phyloP scores from a whole-genome alignment of 2,113 vertebrate species.

The Toxotes chatareus region DNA sequence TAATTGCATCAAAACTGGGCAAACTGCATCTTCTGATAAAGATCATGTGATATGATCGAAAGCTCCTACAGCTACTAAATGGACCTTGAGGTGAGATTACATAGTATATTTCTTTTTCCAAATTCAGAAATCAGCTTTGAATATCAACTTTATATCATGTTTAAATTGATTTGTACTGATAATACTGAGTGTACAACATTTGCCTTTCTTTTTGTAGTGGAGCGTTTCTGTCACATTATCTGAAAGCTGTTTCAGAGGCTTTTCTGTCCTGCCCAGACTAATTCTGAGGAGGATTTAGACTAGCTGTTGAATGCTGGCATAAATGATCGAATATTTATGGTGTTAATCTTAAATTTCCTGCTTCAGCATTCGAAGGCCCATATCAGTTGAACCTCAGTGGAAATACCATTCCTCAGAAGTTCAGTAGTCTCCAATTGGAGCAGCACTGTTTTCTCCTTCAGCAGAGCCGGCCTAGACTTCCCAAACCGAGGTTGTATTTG shows the following conservation, averaged over 20 bases:
- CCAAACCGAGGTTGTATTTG: conserved; percentile 64
- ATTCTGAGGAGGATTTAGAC: neutral
- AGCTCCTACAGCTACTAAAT: neutral
- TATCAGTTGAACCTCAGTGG: conserved; percentile 21
- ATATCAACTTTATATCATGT: neutral
- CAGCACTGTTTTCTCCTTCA: conserved; percentile 22
- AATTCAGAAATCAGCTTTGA: neutral
- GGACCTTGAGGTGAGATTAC: neutral
- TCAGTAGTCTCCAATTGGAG: conserved; percentile 9
- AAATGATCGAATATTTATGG: neutral
- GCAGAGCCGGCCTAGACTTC: conserved; percentile 41
- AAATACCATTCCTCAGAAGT: conserved; percentile 24
- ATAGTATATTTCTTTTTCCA: neutral
- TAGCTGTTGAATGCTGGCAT: conserved; percentile 13
- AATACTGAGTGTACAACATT: neutral
- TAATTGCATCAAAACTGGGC: neutral
- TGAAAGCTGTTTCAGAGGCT: neutral
- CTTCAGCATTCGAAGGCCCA: conserved; percentile 6
- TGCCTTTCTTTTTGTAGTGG: neutral
- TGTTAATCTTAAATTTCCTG: conserved; percentile 3
- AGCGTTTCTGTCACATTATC: conserved; percentile 17
- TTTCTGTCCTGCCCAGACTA: neutral
- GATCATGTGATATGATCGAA: neutral
- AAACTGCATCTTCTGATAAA: neutral
- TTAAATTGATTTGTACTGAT: neutral